A percentile compares a stretch with the other conserved stretches of the same genome.
phyloP scores from a whole-genome alignment of 2,113 vertebrate species.

The Engraulis encrasicolus region DNA sequence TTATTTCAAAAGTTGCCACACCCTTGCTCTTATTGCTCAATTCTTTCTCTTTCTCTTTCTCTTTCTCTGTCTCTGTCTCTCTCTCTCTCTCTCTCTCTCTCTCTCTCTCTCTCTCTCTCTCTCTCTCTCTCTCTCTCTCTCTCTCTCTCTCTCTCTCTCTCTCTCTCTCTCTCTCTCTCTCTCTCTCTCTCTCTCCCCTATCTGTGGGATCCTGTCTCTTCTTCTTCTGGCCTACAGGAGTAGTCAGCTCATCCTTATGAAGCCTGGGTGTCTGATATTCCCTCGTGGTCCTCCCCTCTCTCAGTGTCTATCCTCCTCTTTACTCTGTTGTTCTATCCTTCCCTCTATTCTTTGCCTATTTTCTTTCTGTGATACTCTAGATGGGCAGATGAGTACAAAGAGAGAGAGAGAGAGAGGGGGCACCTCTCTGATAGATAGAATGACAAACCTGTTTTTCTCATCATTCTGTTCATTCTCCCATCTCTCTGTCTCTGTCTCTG shows the following conservation, averaged over 20 bases:
- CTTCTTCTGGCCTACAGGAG: constrained; percentile 15
- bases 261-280: background rate
- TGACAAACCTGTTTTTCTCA: constrained; percentile 1
- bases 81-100: background rate
- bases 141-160: background rate
- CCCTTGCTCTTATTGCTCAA: constrained; percentile 29
- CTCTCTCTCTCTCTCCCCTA: background rate
- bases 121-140: background rate
- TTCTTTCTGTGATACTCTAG: constrained; percentile 11
- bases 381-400: background rate
- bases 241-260: constrained; percentile 16
- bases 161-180: constrained; percentile 29
- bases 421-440: background rate
- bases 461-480: background rate
- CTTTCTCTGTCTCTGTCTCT: background rate
- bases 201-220: background rate
- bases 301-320: background rate
- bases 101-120: constrained; percentile 20
- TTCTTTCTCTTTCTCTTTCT: background rate
- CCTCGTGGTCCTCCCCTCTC: background rate
- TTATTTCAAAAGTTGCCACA: constrained; percentile 25
- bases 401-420: background rate
- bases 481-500: background rate
- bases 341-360: no score
- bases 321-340: background rate